Evolutionary conservation across 2,888 invertebrate species (phyloP), one percentile per base, ranked within the genome.

Genomic region (Xestoiulus laeticollis): DNA sequence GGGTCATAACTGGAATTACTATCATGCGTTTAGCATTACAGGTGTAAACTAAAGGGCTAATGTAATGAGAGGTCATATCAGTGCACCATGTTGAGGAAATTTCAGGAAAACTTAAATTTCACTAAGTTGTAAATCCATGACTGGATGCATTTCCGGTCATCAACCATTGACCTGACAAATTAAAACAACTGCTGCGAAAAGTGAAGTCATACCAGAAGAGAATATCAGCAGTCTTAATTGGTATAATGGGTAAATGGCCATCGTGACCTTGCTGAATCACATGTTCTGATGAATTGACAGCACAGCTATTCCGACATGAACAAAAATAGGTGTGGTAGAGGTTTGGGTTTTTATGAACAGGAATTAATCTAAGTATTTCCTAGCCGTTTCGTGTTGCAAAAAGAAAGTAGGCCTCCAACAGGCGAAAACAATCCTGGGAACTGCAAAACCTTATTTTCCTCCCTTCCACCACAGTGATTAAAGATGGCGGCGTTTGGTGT

Each of bases 361-460:
- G 59, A 59, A 59, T 59, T 59, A 59, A 59, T 59, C n/a, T 6
- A 22, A n/a, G n/a, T n/a, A 59, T 59, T 59, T 59, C 59, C 59
- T 59, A 59, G 59, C 22, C 19, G 59, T 59, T 59, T 59, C 59
- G 22, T 22, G 59, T 59, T 22, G 59, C 59, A 22, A 59, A 59
- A 48, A 38, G n/a, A 59, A 59, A n/a, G n/a, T 59, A 59, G 59
- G 59, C 59, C n/a, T 78, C 16, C 26, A 10, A 30, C 26, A 26
- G 16, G 26, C 30, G 26, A 78, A 32, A 30, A 30, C 26, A 32
- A 32, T 78, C 14, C 78, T 30, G 30, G 78, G 78, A 78, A 78
- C 78, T 78, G 78, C 30, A 30, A 38, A 78, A 16, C 78, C 78
- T 78, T 16, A 78, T 30, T 78, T 78, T 78, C 78, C 30, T 78